Percentiles rank a stretch among this genome's conserved stretches.
phyloP scores from a whole-genome alignment of 1,140 invertebrate species.

The Bombus pascuorum region DNA sequence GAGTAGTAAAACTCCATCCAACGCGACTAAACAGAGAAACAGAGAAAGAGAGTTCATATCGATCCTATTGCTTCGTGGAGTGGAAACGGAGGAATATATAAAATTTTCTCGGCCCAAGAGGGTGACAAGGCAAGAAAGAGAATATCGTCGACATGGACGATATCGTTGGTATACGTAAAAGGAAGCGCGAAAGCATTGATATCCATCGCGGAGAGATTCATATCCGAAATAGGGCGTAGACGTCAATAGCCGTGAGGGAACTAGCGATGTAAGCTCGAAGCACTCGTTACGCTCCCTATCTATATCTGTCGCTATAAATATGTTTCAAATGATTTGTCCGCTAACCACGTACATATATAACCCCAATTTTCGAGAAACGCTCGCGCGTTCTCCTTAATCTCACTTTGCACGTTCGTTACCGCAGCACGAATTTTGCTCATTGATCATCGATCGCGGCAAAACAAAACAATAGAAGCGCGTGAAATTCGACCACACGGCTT shows the following conservation, averaged over 20 bases:
- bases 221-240: constrained; percentile 28
- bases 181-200: constrained; percentile 20
- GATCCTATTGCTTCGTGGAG: constrained; percentile 52
- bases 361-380: constrained; percentile 18
- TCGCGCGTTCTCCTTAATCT: constrained; percentile 2
- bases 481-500: not conserved
- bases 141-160: constrained; percentile 5
- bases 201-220: constrained; percentile 48
- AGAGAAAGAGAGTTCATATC: constrained; percentile 31
- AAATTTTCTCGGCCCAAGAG: constrained; percentile 43
- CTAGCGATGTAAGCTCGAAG: not conserved
- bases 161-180: not conserved
- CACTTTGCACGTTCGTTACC: constrained; percentile 13
- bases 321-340: constrained; percentile 20
- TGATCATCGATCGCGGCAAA: not conserved
- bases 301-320: constrained; percentile 19
- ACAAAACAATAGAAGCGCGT: not conserved
- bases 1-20: constrained; percentile 46
- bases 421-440: not conserved
- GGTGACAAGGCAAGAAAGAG: not conserved
- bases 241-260: not conserved
- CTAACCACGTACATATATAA: not conserved
- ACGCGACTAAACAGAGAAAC: not conserved
- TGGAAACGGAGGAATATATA: constrained; percentile 50
- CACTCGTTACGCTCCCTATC: constrained; percentile 29